A percentile compares a stretch with the other conserved stretches of the same genome.
Conservation (phyloP, 2,888 invertebrate genomes). For the Netelia melanura region DNA sequence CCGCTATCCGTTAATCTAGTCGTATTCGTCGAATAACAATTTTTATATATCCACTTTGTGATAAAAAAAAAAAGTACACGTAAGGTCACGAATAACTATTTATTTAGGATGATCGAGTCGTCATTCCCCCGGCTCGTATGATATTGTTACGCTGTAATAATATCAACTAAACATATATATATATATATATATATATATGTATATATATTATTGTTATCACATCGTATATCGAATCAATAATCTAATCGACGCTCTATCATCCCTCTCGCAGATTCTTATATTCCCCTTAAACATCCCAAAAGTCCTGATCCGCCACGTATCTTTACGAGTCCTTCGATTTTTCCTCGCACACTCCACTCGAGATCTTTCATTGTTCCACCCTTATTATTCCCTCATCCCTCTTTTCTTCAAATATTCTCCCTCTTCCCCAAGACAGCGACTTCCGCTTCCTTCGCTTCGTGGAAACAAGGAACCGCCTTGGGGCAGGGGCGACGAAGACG, state of each 20-base stretch:
- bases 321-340: constrained; percentile 35
- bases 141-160: background rate
- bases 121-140: background rate
- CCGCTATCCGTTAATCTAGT: constrained; percentile 3
- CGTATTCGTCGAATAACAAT: constrained; percentile 46
- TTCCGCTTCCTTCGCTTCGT: constrained; percentile 63
- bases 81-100: background rate
- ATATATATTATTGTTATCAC: background rate
- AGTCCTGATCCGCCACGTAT: constrained; percentile 25
- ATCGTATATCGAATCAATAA: constrained; percentile 27
- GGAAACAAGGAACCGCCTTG: constrained; percentile 27
- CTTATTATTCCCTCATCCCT: constrained; percentile 53
- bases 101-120: background rate
- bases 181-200: background rate
- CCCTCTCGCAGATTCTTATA: constrained; percentile 37
- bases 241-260: constrained; percentile 34
- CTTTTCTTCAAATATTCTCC: constrained; percentile 41
- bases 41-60: constrained; percentile 17
- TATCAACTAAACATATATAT: background rate
- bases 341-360: constrained; percentile 38
- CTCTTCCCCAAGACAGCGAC: constrained; percentile 31
- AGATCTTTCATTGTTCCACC: constrained; percentile 66
- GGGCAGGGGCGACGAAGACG: constrained; percentile 65
- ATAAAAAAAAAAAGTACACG: constrained; percentile 1
- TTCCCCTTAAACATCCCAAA: constrained; percentile 30